Evolutionary conservation across 2,113 vertebrate species (phyloP), one percentile per base, ranked within the genome.

Genomic region (Tylochromis polylepis): DNA sequence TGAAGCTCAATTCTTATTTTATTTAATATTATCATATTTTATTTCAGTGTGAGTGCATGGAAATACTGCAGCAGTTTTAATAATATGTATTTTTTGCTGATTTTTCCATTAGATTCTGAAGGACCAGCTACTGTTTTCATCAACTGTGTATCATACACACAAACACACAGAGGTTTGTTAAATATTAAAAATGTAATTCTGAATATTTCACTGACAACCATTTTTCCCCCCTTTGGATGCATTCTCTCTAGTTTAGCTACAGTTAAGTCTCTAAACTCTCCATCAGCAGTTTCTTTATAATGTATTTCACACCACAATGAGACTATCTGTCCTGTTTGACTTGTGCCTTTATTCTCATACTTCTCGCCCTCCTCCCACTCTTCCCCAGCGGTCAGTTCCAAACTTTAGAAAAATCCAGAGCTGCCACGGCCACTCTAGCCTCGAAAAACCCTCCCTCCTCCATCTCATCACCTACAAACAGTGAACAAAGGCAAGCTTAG

Each of bases 401-500:
- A 79, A 49, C 12, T 84, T 81, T 82, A 11, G 56, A 46, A 8
- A 55, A 82, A 85, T 82, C 62, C 55, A 29, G 29, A 72, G 55
- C 36, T 38, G 53, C 79, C 11, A 58, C 20, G 0, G 24, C 22
- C 20, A 53, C 62, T 29, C 55, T 79, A 14, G 36, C 49, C 60
- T 65, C 58, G 24, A 12, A 56, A 51, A 85, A 78, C 70, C 62
- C 38, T 15, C 53, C 27, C 55, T 83, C 80, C 29, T 53, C 56
- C 38, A 82, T 84, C 85, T 83, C 24, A 77, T 53, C 72, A 77
- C 46, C 18, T 53, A 77, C 46, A 77, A n/a, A 77, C 46, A 85
- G 43, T 79, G 85, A n/a, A 87, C 85, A 18, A 87, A 85, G 31
- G 78, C 65, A 24, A 65, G 24, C 55, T 83, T 67, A 43, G 41